Evolutionary conservation across 2,113 vertebrate genomes (phyloP).

Genomic region (Limanda limanda): DNA sequence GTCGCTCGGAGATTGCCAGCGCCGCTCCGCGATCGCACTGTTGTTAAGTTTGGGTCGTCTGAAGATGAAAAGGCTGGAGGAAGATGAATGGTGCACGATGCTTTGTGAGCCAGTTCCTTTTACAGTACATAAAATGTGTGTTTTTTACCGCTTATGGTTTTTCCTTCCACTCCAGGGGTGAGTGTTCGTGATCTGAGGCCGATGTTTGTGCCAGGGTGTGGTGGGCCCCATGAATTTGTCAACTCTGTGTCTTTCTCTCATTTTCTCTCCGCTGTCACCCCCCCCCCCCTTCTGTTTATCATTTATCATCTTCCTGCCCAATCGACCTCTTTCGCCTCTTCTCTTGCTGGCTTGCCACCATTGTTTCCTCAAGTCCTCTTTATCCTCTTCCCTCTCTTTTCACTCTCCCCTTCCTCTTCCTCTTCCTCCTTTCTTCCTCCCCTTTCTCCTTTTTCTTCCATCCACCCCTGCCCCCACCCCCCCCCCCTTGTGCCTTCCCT

Average conservation of each 20-base stretch:
- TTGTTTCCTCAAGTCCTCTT: conserved; percentile 28
- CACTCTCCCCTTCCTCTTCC: conserved; percentile 33
- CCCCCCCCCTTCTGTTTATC: conserved; percentile 64
- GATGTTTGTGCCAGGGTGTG: conserved; percentile 76
- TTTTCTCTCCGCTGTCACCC: conserved; percentile 55
- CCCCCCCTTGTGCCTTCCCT: conserved; percentile 1
- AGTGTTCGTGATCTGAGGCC: conserved; percentile 70
- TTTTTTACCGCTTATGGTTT: conserved; percentile 77
- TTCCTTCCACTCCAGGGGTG: conserved; percentile 72
- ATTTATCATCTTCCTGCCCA: conserved; percentile 62
- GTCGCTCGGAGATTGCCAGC: conserved; percentile 55
- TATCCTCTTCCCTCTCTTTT: conserved; percentile 25
- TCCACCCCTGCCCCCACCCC: background rate
- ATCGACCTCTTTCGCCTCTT: conserved; percentile 25
- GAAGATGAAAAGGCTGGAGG: conserved; percentile 78
- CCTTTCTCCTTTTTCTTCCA: conserved; percentile 9
- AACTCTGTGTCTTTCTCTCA: conserved; percentile 70
- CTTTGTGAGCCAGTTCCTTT: conserved; percentile 73
- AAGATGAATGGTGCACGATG: conserved; percentile 71
- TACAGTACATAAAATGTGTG: conserved; percentile 78
- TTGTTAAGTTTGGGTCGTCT: conserved; percentile 72
- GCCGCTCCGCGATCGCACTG: conserved; percentile 63
- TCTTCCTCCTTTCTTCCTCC: conserved; percentile 28
- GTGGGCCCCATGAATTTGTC: conserved; percentile 76
- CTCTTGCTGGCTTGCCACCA: conserved; percentile 16